A percentile compares a stretch with the other conserved stretches of the same genome.
phyloP scores from a whole-genome alignment of 2,888 invertebrate genomes.

The Campoplex capitator region DNA sequence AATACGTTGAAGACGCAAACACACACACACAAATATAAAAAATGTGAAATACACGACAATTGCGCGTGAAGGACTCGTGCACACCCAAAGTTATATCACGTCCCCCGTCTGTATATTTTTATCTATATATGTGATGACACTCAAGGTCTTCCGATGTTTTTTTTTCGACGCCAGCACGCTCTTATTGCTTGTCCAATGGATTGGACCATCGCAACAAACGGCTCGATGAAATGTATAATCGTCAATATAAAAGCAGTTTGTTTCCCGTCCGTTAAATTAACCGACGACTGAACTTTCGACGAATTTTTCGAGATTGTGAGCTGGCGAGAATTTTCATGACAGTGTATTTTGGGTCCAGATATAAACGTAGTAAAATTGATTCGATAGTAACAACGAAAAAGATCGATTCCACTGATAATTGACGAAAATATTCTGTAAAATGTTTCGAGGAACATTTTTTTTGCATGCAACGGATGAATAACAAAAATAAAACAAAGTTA shows the following conservation, averaged over 20 bases:
- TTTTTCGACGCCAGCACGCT: not conserved
- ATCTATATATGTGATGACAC: not conserved
- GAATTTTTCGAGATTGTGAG: not conserved
- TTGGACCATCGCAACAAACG: not conserved
- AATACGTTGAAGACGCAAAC: too few relatives aligned
- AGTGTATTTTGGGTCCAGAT: not conserved
- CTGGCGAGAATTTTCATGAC: not conserved
- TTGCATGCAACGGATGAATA: not conserved
- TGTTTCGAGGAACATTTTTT: too few relatives aligned
- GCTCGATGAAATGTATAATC: not conserved
- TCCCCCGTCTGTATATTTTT: not conserved
- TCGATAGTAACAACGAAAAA: too few relatives aligned
- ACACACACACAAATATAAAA: too few relatives aligned
- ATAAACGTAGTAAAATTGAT: not conserved
- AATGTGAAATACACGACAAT: not conserved
- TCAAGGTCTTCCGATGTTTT: not conserved
- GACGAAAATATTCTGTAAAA: not conserved
- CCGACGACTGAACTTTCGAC: not conserved
- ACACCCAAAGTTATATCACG: not conserved
- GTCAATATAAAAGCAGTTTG: not conserved
- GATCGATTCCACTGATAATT: not conserved
- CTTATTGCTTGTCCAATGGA: not conserved
- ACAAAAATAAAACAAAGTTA: not conserved
- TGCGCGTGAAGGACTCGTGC: not conserved
- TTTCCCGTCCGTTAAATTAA: not conserved